Percentiles rank a stretch among this genome's conserved stretches.
Conservation (phyloP, 2,888 invertebrate genomes). For the Anthophora plumipes region DNA sequence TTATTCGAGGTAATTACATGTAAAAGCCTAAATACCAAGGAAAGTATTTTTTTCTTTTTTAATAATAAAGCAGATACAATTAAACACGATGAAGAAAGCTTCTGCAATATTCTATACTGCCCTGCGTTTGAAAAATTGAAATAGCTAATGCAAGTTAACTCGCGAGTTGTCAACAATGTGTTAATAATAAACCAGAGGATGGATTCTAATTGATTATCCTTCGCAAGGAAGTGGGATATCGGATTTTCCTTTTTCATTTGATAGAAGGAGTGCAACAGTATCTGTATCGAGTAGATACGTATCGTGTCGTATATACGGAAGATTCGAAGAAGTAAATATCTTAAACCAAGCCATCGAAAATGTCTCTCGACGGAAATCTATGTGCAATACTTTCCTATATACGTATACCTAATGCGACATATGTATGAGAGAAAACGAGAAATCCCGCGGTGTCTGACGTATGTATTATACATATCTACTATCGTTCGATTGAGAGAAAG, state of each 20-base stretch:
- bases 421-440: conserved; percentile 33
- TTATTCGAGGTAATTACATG: too few species aligned
- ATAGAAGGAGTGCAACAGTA: neutral
- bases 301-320: neutral
- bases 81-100: too few species aligned
- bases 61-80: too few species aligned
- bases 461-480: too few species aligned
- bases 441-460: conserved; percentile 34
- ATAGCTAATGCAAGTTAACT: too few species aligned
- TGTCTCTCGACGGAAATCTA: conserved; percentile 31
- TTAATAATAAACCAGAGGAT: neutral
- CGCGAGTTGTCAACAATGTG: too few species aligned
- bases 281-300: conserved; percentile 34
- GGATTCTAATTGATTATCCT: conserved; percentile 2
- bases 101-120: too few species aligned
- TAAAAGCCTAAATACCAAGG: too few species aligned
- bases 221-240: conserved; percentile 24
- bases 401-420: conserved; percentile 27
- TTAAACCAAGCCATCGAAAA: conserved; percentile 38
- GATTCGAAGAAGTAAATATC: conserved; percentile 47
- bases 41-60: too few species aligned
- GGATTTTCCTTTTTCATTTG: conserved; percentile 33
- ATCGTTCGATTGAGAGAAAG: conserved; percentile 1
- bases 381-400: conserved; percentile 36
- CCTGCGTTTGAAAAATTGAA: too few species aligned